Percentiles rank a stretch among this genome's conserved stretches.
Conservation (phyloP, 2,797 vertebrate species). For the Lepidocolaptes lacrymiger region DNA sequence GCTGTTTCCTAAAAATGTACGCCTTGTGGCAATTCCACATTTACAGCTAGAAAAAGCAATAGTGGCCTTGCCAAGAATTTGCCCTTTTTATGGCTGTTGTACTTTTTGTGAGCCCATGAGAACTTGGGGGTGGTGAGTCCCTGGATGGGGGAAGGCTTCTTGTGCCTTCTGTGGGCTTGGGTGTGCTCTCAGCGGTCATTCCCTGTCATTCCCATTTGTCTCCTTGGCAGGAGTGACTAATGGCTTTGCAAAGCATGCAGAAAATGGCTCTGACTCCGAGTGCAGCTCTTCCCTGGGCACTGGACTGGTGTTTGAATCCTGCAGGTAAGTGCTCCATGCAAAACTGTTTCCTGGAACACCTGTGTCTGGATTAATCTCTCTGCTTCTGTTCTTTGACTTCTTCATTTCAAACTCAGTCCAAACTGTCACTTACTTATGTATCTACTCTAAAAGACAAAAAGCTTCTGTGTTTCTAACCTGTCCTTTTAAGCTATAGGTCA, state of each 20-base stretch:
- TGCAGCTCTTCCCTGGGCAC: slow-evolving; percentile 75
- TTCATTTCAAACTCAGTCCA: background rate
- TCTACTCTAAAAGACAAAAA: background rate
- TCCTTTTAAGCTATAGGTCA: background rate
- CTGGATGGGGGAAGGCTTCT: background rate
- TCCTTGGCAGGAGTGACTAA: slow-evolving; percentile 86
- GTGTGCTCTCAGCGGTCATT: background rate
- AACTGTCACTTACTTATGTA: background rate
- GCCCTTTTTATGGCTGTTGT: background rate
- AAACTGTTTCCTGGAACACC: background rate
- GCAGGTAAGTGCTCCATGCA: slow-evolving; percentile 79
- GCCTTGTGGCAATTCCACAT: background rate
- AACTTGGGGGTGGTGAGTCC: background rate
- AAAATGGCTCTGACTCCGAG: slow-evolving; percentile 85
- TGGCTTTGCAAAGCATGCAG: slow-evolving; percentile 85
- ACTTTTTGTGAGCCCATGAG: background rate
- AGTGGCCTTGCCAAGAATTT: background rate
- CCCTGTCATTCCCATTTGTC: background rate
- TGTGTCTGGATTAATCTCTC: background rate
- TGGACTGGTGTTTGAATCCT: slow-evolving; percentile 80
- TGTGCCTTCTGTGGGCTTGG: background rate
- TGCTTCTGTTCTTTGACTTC: background rate
- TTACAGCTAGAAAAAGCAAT: background rate
- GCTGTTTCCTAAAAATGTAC: background rate
- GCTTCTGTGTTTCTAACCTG: background rate